Evolutionary conservation across 2,888 invertebrate species (phyloP), one percentile per base, ranked within the genome.

Genomic region (Xanthorhoe spadicearia): DNA sequence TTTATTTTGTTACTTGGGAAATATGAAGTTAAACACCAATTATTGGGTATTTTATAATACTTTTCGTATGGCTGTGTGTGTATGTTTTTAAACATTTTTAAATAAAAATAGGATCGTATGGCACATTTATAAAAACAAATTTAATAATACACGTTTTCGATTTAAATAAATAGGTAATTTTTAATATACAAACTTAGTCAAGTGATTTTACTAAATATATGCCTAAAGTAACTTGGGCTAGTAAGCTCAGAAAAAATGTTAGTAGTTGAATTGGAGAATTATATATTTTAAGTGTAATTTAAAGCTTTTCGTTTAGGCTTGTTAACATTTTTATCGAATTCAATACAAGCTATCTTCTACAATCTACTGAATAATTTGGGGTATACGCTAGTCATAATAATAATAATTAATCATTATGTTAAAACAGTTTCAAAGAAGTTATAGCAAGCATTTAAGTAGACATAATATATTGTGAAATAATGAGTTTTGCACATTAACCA

Each of bases 241-340:
- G 7, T 67, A 63, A 63, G 66, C 66, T 63, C 62, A 35, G 62
- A 59, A 60, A 56, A 53, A 23, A 59, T 63, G 63, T 35, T 13
- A 32, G 15, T 23, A 58, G 35, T 59, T 66, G 53, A 62, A 55
- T 59, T 62, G 53, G 46, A 38, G 54, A 57, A 35, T 61, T 61
- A 15, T 49, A 52, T 57, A 57, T 23, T 50, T 43, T 13, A 43
- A 58, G 59, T 35, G 48, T 9, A 51, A 51, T 61, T 68, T 65
- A 68, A 68, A 68, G 68, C 68, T 68, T 58, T 64, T 53, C n/a
- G 2, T 60, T 61, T 68, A 68, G 59, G 59, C 65, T 65, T 53
- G 57, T 28, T 50, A 65, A 58, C 35, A 60, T 60, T 50, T 32
- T 59, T 49, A 60, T 61, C 51, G 49, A 50, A 18, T 64, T 19